Evolutionary conservation across 2,113 vertebrate species (phyloP).

Genomic region (Chaetodon auriga): DNA sequence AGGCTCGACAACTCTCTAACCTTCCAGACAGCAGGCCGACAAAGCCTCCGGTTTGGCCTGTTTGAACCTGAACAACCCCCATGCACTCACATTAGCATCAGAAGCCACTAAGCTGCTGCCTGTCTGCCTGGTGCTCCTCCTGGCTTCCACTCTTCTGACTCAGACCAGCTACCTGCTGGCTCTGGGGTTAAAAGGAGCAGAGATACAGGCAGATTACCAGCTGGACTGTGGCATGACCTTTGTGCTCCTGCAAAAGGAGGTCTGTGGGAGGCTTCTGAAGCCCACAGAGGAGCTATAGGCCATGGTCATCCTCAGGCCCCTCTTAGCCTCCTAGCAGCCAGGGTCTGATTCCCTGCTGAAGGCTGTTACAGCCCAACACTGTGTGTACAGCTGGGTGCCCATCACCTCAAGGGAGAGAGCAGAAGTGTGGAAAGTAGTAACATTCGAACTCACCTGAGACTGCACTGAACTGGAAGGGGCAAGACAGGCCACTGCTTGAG

Average conservation of each 20-base stretch:
- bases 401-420: slow-evolving; percentile 24
- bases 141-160: slow-evolving; percentile 29
- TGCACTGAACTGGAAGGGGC: slow-evolving; percentile 24
- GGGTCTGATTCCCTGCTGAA: slow-evolving; percentile 25
- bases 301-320: slow-evolving; percentile 32
- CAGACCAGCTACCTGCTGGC: slow-evolving; percentile 49
- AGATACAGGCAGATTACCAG: slow-evolving; percentile 44
- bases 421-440: slow-evolving; percentile 11
- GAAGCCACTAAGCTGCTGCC: slow-evolving; percentile 47
- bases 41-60: slow-evolving; percentile 37
- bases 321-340: slow-evolving; percentile 18
- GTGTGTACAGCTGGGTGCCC: slow-evolving; percentile 28
- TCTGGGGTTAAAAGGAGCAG: slow-evolving; percentile 36
- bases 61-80: slow-evolving; percentile 33
- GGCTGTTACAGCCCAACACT: slow-evolving; percentile 20
- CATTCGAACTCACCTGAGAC: slow-evolving; percentile 48
- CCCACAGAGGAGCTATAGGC: slow-evolving; percentile 26
- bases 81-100: slow-evolving; percentile 47
- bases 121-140: slow-evolving; percentile 49
- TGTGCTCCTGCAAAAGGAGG: slow-evolving; percentile 43
- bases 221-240: slow-evolving; percentile 51
- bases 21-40: slow-evolving; percentile 32
- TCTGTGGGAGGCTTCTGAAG: slow-evolving; percentile 23
- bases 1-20: slow-evolving; percentile 22
- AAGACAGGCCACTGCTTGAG: slow-evolving; percentile 8